A percentile compares a stretch with the other conserved stretches of the same genome.
Conservation (phyloP, 2,888 invertebrate species). For the Idaea dimidiata region DNA sequence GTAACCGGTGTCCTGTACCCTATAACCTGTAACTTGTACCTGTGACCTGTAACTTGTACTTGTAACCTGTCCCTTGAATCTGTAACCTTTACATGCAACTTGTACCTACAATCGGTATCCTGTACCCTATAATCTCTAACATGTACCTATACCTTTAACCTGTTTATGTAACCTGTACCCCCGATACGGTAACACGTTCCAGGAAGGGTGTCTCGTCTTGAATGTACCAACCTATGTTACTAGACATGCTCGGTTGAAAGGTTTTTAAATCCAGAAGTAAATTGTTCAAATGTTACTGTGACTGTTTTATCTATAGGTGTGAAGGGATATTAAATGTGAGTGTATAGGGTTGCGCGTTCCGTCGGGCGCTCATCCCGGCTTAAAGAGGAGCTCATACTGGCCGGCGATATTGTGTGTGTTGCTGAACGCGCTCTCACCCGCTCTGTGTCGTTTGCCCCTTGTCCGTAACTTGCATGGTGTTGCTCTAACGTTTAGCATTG, state of each 20-base stretch:
- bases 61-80: too few species aligned
- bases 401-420: constrained; percentile 78
- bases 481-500: neutral
- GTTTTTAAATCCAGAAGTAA: neutral
- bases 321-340: neutral
- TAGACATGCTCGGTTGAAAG: neutral
- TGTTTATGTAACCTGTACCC: neutral
- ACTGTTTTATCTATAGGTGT: neutral
- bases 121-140: too few species aligned
- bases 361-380: neutral
- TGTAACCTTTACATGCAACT: too few species aligned
- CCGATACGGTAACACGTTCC: neutral
- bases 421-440: constrained; percentile 60
- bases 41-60: too few species aligned
- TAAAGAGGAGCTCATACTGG: constrained; percentile 65
- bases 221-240: neutral
- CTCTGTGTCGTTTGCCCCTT: constrained; percentile 37
- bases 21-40: too few species aligned
- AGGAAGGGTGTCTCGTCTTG: neutral
- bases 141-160: too few species aligned
- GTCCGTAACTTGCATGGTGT: constrained; percentile 33
- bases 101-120: too few species aligned
- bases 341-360: neutral
- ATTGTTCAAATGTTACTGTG: neutral
- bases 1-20: too few species aligned